Evolutionary conservation across 2,797 vertebrate genomes (phyloP), one percentile per base, ranked within the genome.

Genomic region (Pelodytes ibericus): DNA sequence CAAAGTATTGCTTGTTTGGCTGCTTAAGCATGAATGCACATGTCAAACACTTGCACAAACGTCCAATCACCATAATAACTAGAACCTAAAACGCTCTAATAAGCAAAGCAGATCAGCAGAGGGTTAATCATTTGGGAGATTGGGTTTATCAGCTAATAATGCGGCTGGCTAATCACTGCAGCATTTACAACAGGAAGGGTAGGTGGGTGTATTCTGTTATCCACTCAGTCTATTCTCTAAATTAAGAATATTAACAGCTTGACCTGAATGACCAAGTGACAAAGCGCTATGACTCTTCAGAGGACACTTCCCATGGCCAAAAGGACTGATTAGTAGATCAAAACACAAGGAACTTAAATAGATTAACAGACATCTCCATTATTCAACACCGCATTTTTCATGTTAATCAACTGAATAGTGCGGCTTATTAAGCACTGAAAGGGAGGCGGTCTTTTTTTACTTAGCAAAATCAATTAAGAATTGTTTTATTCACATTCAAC

Each of bases 91-190:
- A 30, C 22, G 4, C 7, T 62, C 29, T 27, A 8, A 56, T 33
- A 11, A 62, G 29, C 5, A 20, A 36, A 62, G 24, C 18, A 13
- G 16, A 47, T 47, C 44, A 47, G 16, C 15, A 36, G n/a, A 20
- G 16, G 29, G 60, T 62, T 62, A 62, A 62, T 33, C 29, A 62
- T 33, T 62, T 6, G 9, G 36, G n/a, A 11, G n/a, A 22, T 62
- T 33, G 27, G 27, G 27, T 60, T 60, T 60, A 60, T 30, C 58
- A 60, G 58, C 31, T 30, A 18, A 29, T 30, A 30, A 18, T 62
- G 5, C 20, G 29, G 9, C 20, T 16, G 0, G 9, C n/a, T 62
- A 62, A 33, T 62, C n/a, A 22, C 0, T 56, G 20, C 16, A 13
- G 51, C 13, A 56, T 24, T 56, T 4, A 56, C 24, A 6, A 62